Evolutionary conservation across 2,888 invertebrate species (phyloP).

Genomic region (Trimorus sp.): DNA sequence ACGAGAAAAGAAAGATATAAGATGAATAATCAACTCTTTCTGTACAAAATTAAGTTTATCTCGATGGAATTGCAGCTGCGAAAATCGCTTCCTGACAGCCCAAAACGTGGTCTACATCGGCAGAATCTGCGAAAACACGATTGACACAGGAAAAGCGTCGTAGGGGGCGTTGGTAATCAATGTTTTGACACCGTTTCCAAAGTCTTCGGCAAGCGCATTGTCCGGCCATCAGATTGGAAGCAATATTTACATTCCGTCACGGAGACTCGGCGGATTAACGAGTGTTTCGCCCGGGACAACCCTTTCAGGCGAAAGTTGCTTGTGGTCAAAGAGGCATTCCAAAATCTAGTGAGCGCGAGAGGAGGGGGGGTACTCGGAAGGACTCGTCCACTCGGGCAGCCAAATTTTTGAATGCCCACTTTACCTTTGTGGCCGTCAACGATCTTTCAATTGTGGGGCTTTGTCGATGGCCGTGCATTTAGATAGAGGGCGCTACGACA

Average conservation of each 20-base stretch:
- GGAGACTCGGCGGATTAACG: conserved; percentile 77
- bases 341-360: conserved; percentile 5
- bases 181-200: conserved; percentile 77
- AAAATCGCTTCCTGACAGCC: too few relatives aligned
- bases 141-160: conserved; percentile 10
- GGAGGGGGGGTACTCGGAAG: conserved; percentile 11
- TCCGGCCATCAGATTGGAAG: conserved; percentile 74
- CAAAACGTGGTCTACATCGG: too few relatives aligned
- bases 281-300: conserved; percentile 72
- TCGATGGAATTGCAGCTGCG: too few relatives aligned
- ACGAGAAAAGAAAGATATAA: too few relatives aligned
- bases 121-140: too few relatives aligned
- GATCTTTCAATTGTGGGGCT: conserved; percentile 48
- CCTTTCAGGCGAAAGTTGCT: conserved; percentile 70
- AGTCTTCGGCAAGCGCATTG: conserved; percentile 54
- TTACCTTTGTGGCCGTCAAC: conserved; percentile 38
- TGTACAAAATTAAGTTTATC: too few relatives aligned
- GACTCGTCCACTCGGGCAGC: conserved; percentile 30
- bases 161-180: conserved; percentile 13
- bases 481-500: conserved; percentile 36
- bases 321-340: conserved; percentile 15
- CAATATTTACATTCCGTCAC: conserved; percentile 78
- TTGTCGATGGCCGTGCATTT: conserved; percentile 43
- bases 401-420: conserved; percentile 54
- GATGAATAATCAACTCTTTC: too few relatives aligned